Conservation (phyloP, 2,113 vertebrate species). For the Myotis lucifugus region DNA sequence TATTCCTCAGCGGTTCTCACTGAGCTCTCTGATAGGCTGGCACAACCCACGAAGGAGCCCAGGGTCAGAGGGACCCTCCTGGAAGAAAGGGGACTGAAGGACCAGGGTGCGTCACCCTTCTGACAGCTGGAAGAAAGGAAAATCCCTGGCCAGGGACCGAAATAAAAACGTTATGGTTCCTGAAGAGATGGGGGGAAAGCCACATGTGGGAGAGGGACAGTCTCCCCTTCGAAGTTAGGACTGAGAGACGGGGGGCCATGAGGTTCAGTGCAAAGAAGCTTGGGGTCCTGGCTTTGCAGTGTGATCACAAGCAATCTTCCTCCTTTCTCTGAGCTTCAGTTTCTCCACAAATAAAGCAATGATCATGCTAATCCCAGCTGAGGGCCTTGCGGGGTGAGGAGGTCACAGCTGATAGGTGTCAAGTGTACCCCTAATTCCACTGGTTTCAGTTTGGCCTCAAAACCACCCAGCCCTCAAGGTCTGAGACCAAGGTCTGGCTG, state of each 20-base stretch:
- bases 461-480: not conserved
- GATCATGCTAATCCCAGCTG: not conserved
- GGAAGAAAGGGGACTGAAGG: not conserved
- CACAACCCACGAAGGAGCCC: not conserved
- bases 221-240: not conserved
- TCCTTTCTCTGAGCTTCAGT: not conserved
- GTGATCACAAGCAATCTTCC: not conserved
- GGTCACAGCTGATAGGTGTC: not conserved
- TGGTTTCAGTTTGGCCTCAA: not conserved
- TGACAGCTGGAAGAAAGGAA: slow-evolving; percentile 4
- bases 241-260: not conserved
- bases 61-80: not conserved
- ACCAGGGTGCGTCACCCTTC: not conserved
- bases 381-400: not conserved
- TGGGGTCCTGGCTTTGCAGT: not conserved
- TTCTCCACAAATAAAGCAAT: slow-evolving; percentile 6
- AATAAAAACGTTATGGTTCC: slow-evolving; percentile 9
- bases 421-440: not conserved
- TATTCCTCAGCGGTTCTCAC: not conserved
- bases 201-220: not conserved
- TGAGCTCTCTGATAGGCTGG: not conserved
- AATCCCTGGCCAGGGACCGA: not conserved
- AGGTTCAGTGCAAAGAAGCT: not conserved
- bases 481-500: not conserved
- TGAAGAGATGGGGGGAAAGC: not conserved